Evolutionary conservation across 2,113 vertebrate species (phyloP).

Genomic region (Microtus ochrogaster): DNA sequence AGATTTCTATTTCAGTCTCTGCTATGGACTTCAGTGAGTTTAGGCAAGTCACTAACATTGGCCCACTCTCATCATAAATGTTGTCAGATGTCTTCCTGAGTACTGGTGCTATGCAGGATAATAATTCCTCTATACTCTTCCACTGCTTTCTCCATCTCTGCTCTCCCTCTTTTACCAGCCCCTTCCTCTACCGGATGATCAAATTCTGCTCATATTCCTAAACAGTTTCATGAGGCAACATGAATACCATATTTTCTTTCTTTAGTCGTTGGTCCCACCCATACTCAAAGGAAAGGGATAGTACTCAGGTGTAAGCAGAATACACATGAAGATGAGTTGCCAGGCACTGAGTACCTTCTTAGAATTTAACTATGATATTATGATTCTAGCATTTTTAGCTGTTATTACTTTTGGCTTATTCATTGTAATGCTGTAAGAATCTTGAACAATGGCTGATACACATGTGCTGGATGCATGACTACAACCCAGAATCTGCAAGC

Average conservation of each 20-base stretch:
- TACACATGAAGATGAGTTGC: not conserved
- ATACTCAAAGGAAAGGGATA: not conserved
- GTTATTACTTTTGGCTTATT: not conserved
- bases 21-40: constrained; percentile 32
- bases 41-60: not conserved
- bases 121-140: not conserved
- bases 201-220: not conserved
- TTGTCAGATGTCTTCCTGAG: not conserved
- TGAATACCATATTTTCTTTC: not conserved
- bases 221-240: not conserved
- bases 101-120: not conserved
- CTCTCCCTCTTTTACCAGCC: not conserved
- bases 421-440: not conserved
- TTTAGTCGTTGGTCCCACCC: not conserved
- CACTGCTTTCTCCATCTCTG: not conserved
- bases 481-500: not conserved
- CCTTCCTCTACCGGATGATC: not conserved
- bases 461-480: not conserved
- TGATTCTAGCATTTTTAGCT: not conserved
- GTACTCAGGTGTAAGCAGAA: not conserved
- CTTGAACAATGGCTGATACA: not conserved
- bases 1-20: constrained; percentile 58
- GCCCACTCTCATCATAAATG: not conserved
- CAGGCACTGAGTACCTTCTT: not conserved
- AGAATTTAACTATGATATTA: not conserved